These are phyloP conservation scores for Gallinago jamesoni DNA, from an alignment of 2,113 vertebrate species.

Conservation along the genomic window DNA sequence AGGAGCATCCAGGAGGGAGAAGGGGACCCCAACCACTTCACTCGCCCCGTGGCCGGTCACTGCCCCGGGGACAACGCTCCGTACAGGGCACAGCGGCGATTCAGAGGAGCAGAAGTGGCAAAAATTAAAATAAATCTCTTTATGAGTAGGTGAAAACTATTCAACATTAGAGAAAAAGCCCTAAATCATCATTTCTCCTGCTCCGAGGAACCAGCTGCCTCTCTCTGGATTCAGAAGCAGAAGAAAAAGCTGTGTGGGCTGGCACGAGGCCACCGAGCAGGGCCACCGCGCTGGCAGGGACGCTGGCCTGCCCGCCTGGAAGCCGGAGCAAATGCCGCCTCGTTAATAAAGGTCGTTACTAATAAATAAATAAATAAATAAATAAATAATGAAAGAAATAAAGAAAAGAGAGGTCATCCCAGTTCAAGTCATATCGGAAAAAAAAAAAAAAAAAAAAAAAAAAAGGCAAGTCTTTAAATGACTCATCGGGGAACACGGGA, in stretches of 20 bases:
- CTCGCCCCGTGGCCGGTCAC: background rate
- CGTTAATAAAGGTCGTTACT: background rate
- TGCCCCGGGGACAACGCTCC: background rate
- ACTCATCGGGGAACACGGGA: background rate
- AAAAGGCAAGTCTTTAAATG: background rate
- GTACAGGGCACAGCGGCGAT: fast-evolving
- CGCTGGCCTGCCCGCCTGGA: background rate
- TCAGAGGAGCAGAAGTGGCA: background rate
- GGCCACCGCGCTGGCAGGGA: background rate
- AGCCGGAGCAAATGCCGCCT: background rate
- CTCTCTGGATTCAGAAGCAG: background rate
- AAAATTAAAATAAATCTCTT: background rate
- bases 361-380: background rate
- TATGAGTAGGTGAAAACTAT: background rate
- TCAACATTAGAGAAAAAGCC: background rate
- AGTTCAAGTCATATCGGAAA: background rate
- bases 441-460: background rate
- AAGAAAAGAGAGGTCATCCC: background rate
- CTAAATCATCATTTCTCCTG: background rate
- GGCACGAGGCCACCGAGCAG: fast-evolving
- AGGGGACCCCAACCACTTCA: background rate
- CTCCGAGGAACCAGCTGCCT: too few species aligned
- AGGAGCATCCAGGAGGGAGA: background rate
- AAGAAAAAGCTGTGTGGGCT: too few species aligned
- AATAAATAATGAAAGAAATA: background rate